These are phyloP conservation scores for Temnopleurus reevesii DNA, from an alignment of 53 echinoderm and acorn worm genomes.

Conservation along the genomic window DNA sequence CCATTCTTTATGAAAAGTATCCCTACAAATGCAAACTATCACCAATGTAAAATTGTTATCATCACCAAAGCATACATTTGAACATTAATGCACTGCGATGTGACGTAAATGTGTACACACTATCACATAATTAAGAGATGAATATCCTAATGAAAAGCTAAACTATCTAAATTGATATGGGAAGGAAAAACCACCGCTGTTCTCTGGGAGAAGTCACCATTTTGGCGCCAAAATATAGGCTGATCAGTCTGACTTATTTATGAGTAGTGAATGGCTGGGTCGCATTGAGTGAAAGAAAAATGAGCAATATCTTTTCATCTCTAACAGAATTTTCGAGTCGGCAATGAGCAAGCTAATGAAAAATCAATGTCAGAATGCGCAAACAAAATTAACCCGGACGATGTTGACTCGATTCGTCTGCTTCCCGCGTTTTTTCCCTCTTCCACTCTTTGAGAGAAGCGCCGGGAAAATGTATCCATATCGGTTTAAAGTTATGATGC, in stretches of 20 bases:
- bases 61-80: no score
- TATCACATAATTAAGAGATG: conserved; percentile 11
- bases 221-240: not conserved
- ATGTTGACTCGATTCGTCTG: not conserved
- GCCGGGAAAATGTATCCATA: conserved; percentile 1
- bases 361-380: conserved; percentile 44
- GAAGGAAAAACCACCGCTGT: not conserved
- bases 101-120: no score
- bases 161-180: not conserved
- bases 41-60: no score
- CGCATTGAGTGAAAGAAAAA: not conserved
- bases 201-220: not conserved
- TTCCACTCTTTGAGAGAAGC: conserved; percentile 12
- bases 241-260: conserved; percentile 12
- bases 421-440: not conserved
- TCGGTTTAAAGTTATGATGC: conserved; percentile 13
- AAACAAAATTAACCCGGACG: conserved; percentile 31
- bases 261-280: not conserved
- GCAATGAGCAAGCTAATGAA: conserved; percentile 39
- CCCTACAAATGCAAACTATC: no score
- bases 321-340: conserved; percentile 3
- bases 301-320: conserved; percentile 32
- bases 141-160: not conserved
- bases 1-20: no score
- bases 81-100: no score